A percentile compares a stretch with the other conserved stretches of the same genome.
Evolutionary conservation across 2,888 invertebrate species (phyloP).

Genomic region (Volucella inanis): DNA sequence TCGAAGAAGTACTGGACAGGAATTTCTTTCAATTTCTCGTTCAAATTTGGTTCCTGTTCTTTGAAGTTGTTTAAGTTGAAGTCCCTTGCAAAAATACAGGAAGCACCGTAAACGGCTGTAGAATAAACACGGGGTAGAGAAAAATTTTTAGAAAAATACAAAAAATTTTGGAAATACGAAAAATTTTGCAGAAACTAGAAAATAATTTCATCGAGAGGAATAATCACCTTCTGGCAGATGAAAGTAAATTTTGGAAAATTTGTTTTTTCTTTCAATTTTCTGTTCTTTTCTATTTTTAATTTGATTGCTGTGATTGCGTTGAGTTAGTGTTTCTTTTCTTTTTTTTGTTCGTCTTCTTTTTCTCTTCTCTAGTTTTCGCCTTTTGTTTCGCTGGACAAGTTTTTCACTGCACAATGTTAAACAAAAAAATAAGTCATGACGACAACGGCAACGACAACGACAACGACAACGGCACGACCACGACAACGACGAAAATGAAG

Average conservation of each 20-base stretch:
- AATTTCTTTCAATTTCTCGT: constrained; percentile 13
- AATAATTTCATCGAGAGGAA: constrained; percentile 21
- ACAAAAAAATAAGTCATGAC: constrained; percentile 62
- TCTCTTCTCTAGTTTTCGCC: neutral
- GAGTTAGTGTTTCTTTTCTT: constrained; percentile 40
- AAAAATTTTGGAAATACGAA: constrained; percentile 55
- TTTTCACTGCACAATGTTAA: constrained; percentile 59
- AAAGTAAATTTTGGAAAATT: constrained; percentile 43
- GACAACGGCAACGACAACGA: constrained; percentile 49
- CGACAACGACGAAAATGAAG: constrained; percentile 29
- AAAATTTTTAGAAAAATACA: constrained; percentile 52
- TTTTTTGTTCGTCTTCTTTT: constrained; percentile 31
- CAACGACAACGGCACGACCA: constrained; percentile 16
- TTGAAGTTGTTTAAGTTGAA: constrained; percentile 48
- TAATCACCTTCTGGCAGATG: constrained; percentile 62
- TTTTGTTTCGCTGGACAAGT: constrained; percentile 65
- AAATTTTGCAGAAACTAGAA: constrained; percentile 29
- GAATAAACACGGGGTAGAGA: constrained; percentile 36
- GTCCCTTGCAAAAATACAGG: constrained; percentile 50
- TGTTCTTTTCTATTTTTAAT: constrained; percentile 51
- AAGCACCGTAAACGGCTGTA: neutral
- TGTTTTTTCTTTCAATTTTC: neutral
- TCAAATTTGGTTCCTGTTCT: constrained; percentile 1
- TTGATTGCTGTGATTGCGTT: constrained; percentile 69
- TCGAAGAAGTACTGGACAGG: constrained; percentile 25